These are phyloP conservation scores for Drosophila lacicola DNA, from an alignment of 2,888 invertebrate genomes.

Conservation along the genomic window DNA sequence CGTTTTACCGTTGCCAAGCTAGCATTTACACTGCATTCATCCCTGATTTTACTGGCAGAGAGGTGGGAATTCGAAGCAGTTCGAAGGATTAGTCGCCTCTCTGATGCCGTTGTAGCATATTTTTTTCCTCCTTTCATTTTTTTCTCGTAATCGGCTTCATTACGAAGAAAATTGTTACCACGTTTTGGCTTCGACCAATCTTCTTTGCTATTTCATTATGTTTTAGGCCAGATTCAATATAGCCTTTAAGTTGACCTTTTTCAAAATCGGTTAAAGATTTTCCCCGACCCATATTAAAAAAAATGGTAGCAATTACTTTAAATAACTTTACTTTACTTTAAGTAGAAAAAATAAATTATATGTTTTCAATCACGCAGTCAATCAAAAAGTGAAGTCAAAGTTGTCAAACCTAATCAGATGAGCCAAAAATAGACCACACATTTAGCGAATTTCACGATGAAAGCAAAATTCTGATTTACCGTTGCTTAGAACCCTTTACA, in stretches of 20 bases:
- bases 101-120: background rate
- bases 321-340: too few relatives aligned
- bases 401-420: too few relatives aligned
- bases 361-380: slow-evolving; percentile 2
- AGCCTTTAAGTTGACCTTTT: slow-evolving; percentile 13
- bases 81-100: too few relatives aligned
- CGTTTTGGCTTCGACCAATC: too few relatives aligned
- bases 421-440: too few relatives aligned
- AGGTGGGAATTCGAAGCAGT: too few relatives aligned
- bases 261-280: slow-evolving; percentile 21
- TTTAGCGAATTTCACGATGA: too few relatives aligned
- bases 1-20: too few relatives aligned
- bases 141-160: background rate
- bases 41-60: too few relatives aligned
- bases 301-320: background rate
- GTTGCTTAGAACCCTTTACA: too few relatives aligned
- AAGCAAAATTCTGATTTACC: too few relatives aligned
- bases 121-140: background rate
- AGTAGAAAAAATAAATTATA: background rate
- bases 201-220: background rate
- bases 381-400: slow-evolving; percentile 1
- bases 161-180: background rate
- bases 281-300: slow-evolving; percentile 10
- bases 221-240: slow-evolving; percentile 8
- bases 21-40: too few relatives aligned